Conservation (phyloP, 2,797 vertebrate species). For the Denticeps clupeoides region DNA sequence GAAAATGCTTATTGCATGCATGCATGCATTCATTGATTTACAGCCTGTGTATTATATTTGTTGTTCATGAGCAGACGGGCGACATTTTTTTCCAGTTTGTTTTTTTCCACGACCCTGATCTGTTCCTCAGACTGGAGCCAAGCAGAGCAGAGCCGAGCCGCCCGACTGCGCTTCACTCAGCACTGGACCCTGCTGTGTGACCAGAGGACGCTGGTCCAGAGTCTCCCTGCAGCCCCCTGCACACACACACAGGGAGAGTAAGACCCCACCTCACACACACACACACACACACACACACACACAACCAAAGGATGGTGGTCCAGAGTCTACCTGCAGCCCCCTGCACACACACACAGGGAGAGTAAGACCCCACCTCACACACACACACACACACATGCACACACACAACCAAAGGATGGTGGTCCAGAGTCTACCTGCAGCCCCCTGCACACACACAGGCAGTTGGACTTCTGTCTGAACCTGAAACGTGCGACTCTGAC, state of each 20-base stretch:
- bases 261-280: slow-evolving; percentile 5
- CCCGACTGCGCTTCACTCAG: slow-evolving; percentile 1
- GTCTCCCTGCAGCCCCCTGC: slow-evolving; percentile 37
- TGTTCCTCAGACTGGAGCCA: slow-evolving; percentile 23
- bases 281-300: neutral
- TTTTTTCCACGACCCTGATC: neutral
- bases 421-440: neutral
- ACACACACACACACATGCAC: neutral
- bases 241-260: slow-evolving; percentile 45
- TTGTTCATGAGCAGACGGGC: neutral
- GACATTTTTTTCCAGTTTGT: neutral
- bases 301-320: too few species aligned
- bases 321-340: too few species aligned
- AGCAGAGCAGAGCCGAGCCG: slow-evolving; percentile 22
- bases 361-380: too few species aligned
- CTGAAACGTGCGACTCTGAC: neutral
- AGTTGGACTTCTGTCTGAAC: neutral
- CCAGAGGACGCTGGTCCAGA: slow-evolving; percentile 11
- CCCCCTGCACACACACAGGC: neutral
- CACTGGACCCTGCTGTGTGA: slow-evolving; percentile 11
- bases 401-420: neutral
- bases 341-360: too few species aligned
- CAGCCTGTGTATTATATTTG: neutral
- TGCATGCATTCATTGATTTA: neutral
- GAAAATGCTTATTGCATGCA: neutral